Base-by-base conservation (phyloP, 2,888 invertebrate genomes). In the Caradrina clavipalpis region DNA sequence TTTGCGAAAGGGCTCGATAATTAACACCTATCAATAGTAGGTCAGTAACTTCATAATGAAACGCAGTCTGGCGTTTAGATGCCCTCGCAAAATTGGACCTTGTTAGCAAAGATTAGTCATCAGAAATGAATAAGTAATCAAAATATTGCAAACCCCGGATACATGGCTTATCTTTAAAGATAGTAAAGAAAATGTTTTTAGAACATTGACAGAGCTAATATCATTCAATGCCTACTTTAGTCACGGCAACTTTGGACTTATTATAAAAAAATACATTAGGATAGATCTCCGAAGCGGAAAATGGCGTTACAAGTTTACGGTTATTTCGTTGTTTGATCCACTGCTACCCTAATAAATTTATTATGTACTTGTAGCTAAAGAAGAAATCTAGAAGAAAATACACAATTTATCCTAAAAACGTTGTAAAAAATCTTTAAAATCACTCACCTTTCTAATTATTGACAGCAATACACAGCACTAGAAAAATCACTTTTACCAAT, bases 381-480 rank as follows among this genome's bases (percentile, higher is more conserved):
- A 49, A 56, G 31, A 66, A 58, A 55, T 15, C 58, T 75, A 59
- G 15, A 53, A 55, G 26, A 62, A 62, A 56, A 56, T 56, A 70
- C 55, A 47, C 45, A 73, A 73, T 81, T 71, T 62, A 57, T 55
- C 54, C 66, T 31, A 49, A 56, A 56, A 72, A 82, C 81, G 64
- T 45, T 69, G 31, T 66, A 69, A 73, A 78, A 81, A 88, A 88
- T 81, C 78, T 66, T 80, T 85, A 86, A 91, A 90, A 89, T 89
- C 81, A 89, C 95, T 95, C 71, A 95, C 95, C 93, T 95, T 95
- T 93, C 91, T 92, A 90, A 89, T 87, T 87, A 92, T 90, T 95
- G 94, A 95, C 95, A 95, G 92, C 86, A 93, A 92, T 88, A 93
- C 92, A 93, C 93, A 93, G 89, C 93, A 94, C 93, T 87, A 90